phyloP scores from a whole-genome alignment of 2,113 vertebrate species.

The Vidua macroura region DNA sequence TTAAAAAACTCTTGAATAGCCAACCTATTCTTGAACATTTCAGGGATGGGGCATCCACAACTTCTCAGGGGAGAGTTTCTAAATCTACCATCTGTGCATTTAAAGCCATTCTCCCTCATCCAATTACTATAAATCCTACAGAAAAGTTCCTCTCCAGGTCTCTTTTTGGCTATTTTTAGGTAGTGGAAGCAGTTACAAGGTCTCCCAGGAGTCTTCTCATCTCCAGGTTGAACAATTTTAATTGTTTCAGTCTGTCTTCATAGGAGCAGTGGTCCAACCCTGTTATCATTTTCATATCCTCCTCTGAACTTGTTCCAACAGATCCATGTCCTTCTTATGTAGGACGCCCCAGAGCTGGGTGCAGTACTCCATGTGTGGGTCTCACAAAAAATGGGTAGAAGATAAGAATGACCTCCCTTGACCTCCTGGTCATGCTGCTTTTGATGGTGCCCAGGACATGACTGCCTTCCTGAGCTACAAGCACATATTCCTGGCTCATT shows the following conservation, averaged over 20 bases:
- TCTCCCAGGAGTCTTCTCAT: not conserved
- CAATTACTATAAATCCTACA: not conserved
- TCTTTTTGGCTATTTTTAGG: not conserved
- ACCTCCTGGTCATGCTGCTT: not conserved
- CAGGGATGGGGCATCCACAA: not conserved
- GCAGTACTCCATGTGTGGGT: not conserved
- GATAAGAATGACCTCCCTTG: not conserved
- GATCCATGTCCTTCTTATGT: not conserved
- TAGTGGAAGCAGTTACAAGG: too few relatives aligned
- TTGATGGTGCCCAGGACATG: accelerated
- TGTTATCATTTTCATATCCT: not conserved
- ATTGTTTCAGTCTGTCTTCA: not conserved
- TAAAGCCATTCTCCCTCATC: not conserved
- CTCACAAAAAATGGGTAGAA: not conserved
- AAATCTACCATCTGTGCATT: not conserved
- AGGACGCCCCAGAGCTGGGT: not conserved
- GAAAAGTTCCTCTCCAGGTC: not conserved
- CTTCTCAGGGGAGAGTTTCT: not conserved
- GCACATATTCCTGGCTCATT: accelerated
- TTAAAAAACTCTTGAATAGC: not conserved
- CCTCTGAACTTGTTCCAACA: not conserved
- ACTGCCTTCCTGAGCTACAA: not conserved
- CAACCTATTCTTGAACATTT: not conserved
- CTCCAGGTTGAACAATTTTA: not conserved
- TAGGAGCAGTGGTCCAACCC: not conserved